Evolutionary conservation across 2,797 vertebrate genomes (phyloP).

Genomic region (Nothura maculosa): DNA sequence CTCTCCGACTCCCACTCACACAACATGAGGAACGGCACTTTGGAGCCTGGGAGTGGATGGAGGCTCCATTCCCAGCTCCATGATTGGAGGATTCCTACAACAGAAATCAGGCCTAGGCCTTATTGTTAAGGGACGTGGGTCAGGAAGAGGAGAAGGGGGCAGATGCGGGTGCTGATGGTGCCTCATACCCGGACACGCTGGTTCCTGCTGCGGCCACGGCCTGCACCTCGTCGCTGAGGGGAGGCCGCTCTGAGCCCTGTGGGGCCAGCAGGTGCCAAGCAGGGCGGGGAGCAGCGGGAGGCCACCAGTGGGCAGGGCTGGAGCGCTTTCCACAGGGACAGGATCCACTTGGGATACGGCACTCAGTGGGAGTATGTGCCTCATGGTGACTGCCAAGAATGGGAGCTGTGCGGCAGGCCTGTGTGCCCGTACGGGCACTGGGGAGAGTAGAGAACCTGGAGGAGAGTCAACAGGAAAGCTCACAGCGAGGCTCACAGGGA

Average conservation of each 20-base stretch:
- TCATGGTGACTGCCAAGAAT: not conserved
- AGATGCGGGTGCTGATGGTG: not conserved
- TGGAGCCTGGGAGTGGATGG: not conserved
- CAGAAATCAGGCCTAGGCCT: not conserved
- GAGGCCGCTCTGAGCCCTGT: not conserved
- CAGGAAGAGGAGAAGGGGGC: not conserved
- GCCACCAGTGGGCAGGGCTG: not conserved
- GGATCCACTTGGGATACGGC: not conserved
- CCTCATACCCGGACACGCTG: not conserved
- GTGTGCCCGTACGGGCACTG: no score
- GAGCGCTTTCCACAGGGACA: not conserved
- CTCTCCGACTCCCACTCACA: not conserved
- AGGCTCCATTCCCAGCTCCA: not conserved
- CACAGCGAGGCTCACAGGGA: not conserved
- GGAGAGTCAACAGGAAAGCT: not conserved
- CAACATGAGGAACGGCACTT: not conserved
- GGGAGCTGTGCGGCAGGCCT: no score
- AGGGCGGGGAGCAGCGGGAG: not conserved
- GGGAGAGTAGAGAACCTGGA: not conserved
- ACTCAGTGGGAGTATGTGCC: accelerated
- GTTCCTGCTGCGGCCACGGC: not conserved
- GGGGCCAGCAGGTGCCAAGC: not conserved
- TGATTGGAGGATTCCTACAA: not conserved
- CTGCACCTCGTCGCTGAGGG: not conserved
- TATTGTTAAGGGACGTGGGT: not conserved